These are phyloP conservation scores for Drosophila pseudotakahashii DNA, from an alignment of 2,888 invertebrate species.

Conservation along the genomic window DNA sequence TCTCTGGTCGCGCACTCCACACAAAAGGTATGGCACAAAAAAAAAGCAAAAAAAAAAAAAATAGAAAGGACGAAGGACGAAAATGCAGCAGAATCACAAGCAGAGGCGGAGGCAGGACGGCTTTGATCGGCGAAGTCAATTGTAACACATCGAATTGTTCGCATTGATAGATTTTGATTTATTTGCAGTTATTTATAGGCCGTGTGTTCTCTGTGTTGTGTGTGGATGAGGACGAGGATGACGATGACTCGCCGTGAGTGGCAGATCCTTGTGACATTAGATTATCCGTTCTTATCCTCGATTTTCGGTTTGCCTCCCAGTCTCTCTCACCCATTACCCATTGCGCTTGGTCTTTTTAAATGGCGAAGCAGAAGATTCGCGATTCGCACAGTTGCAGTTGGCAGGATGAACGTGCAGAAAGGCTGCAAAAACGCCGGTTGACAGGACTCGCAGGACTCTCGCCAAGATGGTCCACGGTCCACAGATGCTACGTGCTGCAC, in stretches of 20 bases:
- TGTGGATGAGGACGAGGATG: constrained; percentile 15
- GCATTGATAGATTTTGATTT: constrained; percentile 84
- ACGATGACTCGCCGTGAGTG: constrained; percentile 41
- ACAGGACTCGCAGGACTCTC: constrained; percentile 20
- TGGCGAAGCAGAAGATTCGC: no score
- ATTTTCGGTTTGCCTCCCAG: constrained; percentile 81
- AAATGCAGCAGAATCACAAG: constrained; percentile 50
- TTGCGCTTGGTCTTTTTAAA: background rate
- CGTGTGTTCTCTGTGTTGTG: constrained; percentile 67
- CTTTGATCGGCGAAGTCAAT: constrained; percentile 83
- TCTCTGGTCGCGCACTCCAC: constrained; percentile 78
- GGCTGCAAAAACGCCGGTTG: constrained; percentile 13
- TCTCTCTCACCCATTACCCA: background rate
- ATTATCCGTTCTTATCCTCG: constrained; percentile 84
- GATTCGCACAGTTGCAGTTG: constrained; percentile 11
- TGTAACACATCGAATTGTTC: constrained; percentile 84
- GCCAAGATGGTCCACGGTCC: constrained; percentile 48
- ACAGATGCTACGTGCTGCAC: constrained; percentile 58
- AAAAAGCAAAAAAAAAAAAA: constrained; percentile 37
- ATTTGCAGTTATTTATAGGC: constrained; percentile 84
- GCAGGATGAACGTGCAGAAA: constrained; percentile 40
- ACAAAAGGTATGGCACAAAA: constrained; percentile 77
- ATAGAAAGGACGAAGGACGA: constrained; percentile 48
- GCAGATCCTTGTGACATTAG: constrained; percentile 74
- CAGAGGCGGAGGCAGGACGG: constrained; percentile 49